These are phyloP conservation scores for Chironomus riparius DNA, from an alignment of 2,888 invertebrate species.

Conservation along the genomic window DNA sequence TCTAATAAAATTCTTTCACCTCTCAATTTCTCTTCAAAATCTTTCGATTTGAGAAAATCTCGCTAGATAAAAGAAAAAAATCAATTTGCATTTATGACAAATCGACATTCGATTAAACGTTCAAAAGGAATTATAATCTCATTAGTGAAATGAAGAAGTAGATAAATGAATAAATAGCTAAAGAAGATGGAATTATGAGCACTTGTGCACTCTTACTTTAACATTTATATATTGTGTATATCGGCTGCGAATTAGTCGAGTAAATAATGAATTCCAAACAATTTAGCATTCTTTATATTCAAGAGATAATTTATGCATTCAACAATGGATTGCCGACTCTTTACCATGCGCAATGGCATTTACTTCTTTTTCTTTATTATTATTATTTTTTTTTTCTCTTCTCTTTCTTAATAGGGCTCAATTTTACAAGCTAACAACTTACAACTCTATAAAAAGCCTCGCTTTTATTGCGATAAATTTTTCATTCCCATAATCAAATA, in stretches of 20 bases:
- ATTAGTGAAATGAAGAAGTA: background rate
- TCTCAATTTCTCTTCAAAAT: background rate
- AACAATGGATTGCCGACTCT: background rate
- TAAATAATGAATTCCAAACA: background rate
- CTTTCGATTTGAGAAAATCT: background rate
- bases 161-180: background rate
- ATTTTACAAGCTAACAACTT: background rate
- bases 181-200: background rate
- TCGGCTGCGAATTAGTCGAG: background rate
- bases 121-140: slow-evolving; percentile 11
- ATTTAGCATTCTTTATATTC: background rate
- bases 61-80: background rate
- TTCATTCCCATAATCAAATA: too few species aligned
- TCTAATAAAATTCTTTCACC: too few species aligned
- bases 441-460: background rate
- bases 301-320: background rate
- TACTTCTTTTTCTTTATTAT: too few species aligned
- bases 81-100: slow-evolving; percentile 26
- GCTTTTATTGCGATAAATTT: too few species aligned
- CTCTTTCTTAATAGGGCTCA: too few species aligned
- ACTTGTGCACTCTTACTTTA: background rate
- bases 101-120: slow-evolving; percentile 22
- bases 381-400: too few species aligned
- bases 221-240: background rate
- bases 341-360: background rate